Evolutionary conservation across 2,113 vertebrate species (phyloP).

Genomic region (Chloroceryle aenea): DNA sequence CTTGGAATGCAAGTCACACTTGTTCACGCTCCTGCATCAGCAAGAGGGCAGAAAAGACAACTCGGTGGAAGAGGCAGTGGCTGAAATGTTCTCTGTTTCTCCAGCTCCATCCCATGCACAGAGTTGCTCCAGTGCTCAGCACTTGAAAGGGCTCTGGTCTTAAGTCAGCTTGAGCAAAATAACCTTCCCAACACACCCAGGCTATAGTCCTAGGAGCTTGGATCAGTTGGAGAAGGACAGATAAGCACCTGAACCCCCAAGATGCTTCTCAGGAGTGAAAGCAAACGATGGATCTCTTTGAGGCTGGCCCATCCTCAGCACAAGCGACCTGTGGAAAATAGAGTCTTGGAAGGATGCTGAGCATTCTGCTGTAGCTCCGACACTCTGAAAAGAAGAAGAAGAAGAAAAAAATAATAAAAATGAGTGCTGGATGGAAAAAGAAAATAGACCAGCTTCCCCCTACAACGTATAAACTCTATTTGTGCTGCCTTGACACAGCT

Average conservation of each 20-base stretch:
- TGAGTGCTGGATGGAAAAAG: slow-evolving; percentile 29
- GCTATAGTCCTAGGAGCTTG: background rate
- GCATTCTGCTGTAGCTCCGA: background rate
- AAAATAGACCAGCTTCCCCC: background rate
- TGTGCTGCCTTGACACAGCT: slow-evolving; percentile 43
- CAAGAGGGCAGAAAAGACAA: background rate
- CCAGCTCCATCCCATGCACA: background rate
- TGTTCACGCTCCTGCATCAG: rapidly evolving
- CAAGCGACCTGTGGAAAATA: background rate
- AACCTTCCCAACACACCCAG: background rate
- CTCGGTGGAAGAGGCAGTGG: rapidly evolving
- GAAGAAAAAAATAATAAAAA: background rate
- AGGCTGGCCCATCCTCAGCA: background rate
- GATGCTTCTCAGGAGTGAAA: background rate
- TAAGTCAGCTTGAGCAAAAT: background rate
- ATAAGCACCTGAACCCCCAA: background rate
- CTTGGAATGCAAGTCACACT: background rate
- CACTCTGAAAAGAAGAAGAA: background rate
- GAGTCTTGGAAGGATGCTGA: background rate
- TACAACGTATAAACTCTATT: background rate
- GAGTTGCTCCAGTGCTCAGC: background rate
- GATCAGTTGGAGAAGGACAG: background rate
- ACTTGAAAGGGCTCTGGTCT: background rate
- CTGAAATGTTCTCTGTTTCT: background rate
- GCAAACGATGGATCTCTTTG: background rate